Percentiles rank a stretch among this genome's conserved stretches.
Conservation (phyloP, 2,888 invertebrate genomes). For the Nomada lathburiana region DNA sequence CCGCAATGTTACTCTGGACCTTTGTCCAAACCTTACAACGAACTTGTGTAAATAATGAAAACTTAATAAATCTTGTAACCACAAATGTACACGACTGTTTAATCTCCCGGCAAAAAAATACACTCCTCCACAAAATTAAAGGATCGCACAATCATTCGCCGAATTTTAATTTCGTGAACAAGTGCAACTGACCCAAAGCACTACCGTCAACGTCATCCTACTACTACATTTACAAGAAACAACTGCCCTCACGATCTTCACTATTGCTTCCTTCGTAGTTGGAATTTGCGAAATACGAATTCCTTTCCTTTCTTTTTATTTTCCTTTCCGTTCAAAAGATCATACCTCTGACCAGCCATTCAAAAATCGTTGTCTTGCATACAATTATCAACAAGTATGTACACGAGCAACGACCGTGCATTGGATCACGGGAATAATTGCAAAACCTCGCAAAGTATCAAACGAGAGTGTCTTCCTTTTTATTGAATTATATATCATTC, state of each 20-base stretch:
- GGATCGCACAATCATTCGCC: neutral
- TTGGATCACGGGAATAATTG: conserved; percentile 36
- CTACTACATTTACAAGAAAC: too few relatives aligned
- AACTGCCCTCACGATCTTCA: neutral
- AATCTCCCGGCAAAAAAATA: neutral
- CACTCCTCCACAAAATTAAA: neutral
- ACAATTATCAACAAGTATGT: conserved; percentile 1
- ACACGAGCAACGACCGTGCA: neutral
- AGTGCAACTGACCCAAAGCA: neutral
- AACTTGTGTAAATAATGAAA: conserved; percentile 80
- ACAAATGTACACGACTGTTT: conserved; percentile 2
- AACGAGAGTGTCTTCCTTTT: conserved; percentile 75
- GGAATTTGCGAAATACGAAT: neutral
- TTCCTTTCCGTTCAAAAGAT: too few relatives aligned
- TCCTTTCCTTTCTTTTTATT: too few relatives aligned
- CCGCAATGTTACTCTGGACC: conserved; percentile 83
- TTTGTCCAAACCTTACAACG: conserved; percentile 77
- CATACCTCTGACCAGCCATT: too few relatives aligned
- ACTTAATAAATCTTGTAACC: conserved; percentile 77
- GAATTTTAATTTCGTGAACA: too few relatives aligned
- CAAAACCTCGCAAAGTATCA: conserved; percentile 65
- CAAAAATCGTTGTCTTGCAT: neutral
- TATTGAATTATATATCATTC: conserved; percentile 83
- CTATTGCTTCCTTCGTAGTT: too few relatives aligned
- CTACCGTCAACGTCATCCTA: neutral